Evolutionary conservation across 1,140 invertebrate genomes (phyloP), one percentile per base, ranked within the genome.

Genomic region (Tribolium madens): DNA sequence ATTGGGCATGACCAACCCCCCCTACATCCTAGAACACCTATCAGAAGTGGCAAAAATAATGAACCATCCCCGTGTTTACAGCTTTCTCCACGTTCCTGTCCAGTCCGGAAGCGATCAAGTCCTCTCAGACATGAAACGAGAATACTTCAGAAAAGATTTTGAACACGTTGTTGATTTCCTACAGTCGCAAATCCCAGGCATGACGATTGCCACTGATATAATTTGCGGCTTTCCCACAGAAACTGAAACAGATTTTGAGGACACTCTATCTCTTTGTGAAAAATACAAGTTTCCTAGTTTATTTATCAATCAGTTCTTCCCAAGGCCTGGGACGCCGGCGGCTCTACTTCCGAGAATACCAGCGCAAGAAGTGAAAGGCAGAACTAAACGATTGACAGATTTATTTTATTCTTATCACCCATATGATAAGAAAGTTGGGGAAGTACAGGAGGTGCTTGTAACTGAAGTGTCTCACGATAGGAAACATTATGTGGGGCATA

Each of bases 141-240:
- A 99, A 86, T 99, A 99, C 85, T 92, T 91, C 7, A 86, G 92
- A 26, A 90, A 89, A 0, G 96, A 99, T 81, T 99, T 99, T 87
- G 92, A 95, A 85, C 87, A 90, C 48, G 95, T 99, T 1, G 96
- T 98, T 0, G 90, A 98, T 82, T 97, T 92, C 83, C 87, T 99
- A 3, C 71, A 42, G 15, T 57, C 26, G 12, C 18, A 36, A 36
- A 94, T 97, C 2, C 92, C 93, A 0, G 92, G 92, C 2, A 90
- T 99, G 5, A 98, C 96, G 1, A 96, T 99, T 81, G 97, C 97
- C 0, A 99, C 98, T 0, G 98, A 99, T 86, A 95, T 99, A 33
- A 99, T 99, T 82, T 99, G 97, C 87, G 98, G 98, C 0, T 99
- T 99, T 87, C 98, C 98, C 0, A 98, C 96, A 1, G 98, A 99